A percentile compares a stretch with the other conserved stretches of the same genome.
Conservation (phyloP, 2,113 vertebrate genomes). For the Petroica traversi region DNA sequence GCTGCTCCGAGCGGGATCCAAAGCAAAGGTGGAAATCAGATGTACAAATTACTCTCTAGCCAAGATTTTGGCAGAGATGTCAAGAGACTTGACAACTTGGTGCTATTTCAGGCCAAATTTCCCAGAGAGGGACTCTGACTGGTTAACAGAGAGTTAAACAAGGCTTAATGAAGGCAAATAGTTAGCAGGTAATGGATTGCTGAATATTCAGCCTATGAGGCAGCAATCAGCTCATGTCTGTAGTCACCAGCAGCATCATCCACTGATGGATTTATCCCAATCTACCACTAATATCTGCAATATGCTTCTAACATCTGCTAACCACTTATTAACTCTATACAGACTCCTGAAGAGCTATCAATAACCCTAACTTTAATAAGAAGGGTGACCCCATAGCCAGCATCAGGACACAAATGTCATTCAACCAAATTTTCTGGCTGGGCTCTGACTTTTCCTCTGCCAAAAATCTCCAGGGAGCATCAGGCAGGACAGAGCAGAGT, state of each 20-base stretch:
- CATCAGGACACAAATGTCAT: not conserved
- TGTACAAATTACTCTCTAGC: not conserved
- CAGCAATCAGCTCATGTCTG: not conserved
- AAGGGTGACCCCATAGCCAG: not conserved
- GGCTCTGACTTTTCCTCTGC: not conserved
- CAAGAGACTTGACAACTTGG: not conserved
- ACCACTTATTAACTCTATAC: conserved; percentile 47
- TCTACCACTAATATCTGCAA: conserved; percentile 57
- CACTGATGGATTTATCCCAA: conserved; percentile 50
- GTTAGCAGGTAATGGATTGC: not conserved
- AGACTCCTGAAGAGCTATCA: conserved; percentile 38
- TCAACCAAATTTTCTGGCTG: not conserved
- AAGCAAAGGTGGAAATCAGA: not conserved
- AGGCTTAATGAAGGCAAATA: not conserved
- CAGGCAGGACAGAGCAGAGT: not conserved
- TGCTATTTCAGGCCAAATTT: not conserved
- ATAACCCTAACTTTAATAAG: conserved; percentile 3
- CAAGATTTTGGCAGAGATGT: not conserved
- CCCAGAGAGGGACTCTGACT: not conserved
- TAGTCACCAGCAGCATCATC: conserved; percentile 12
- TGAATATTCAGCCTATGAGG: not conserved
- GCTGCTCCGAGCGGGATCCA: not conserved
- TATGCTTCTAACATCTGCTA: conserved; percentile 61
- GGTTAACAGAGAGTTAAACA: not conserved
- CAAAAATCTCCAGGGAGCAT: not conserved